Evolutionary conservation across 1,140 invertebrate species (phyloP), one percentile per base, ranked within the genome.

Genomic region (Trichonephila clavipes): DNA sequence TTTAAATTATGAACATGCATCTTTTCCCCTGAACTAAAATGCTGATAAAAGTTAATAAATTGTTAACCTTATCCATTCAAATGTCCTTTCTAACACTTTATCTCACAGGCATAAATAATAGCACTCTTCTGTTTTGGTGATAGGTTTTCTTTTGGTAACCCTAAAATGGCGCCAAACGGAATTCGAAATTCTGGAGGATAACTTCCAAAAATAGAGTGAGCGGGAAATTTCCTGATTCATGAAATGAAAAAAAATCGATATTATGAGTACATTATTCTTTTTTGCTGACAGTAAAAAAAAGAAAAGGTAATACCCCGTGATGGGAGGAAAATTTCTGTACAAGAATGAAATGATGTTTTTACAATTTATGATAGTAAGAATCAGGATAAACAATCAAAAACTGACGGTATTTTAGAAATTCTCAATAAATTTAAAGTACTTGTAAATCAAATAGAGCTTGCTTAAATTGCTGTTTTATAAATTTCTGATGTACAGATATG

Each of bases 211-310:
- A 77, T 18, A 1, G 0, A 24, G 18, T 14, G 18, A 77, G 34
- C 28, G 72, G 72, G 28, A 77, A 77, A 40, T 77, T 77, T 77
- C 28, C 72, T 77, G 72, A 77, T 40, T 77, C 72, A 19, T 77
- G 18, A 10, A 40, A 7, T 77, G 18, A 10, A 18, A 77, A 18
- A 77, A 77, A 77, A 77, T 77, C 72, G 34, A 77, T 77, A 77
- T 18, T 14, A 69, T n/a, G 21, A 6, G 10, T 10, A n/a, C 21
- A 0, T 24, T 10, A 24, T 24, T 69, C 34, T n/a, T 69, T 69
- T 69, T 21, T 24, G 66, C 66, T 28, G 66, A n/a, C 10, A 69
- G 24, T 69, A n/a, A 69, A 69, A 14, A 24, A 28, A 28, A 28
- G 28, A 28, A 28, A 24, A 40, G 34, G 34, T 28, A 69, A 69